Evolutionary conservation across 2,888 invertebrate species (phyloP), one percentile per base, ranked within the genome.

Genomic region (Proisotoma minuta): DNA sequence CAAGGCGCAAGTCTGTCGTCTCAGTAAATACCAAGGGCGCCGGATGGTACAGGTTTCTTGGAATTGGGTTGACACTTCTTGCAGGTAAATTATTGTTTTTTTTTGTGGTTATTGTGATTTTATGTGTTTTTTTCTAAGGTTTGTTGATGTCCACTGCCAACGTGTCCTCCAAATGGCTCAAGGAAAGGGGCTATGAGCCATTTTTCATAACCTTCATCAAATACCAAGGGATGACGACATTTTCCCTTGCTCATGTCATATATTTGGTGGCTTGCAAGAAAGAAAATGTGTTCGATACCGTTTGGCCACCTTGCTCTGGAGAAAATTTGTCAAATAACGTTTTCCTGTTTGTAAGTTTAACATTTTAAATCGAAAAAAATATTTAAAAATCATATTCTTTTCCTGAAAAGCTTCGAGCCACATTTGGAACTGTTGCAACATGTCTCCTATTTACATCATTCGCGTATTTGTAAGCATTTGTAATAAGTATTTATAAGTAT

Each of bases 181-280:
- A 43, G 43, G 43, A 43, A 18, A 15, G 43, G 5, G 43, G 43
- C 4, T 43, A 43, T 43, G 43, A 43, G 20, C 10, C 43, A n/a
- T 43, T 43, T 20, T 43, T 43, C 18, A 43, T 43, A 15, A 43
- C 43, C 43, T 43, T 43, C 18, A 43, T 43, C 43, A 43, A 43
- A 43, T 43, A 43, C 43, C 43, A 43, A 20, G 43, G 43, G 20
- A 43, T 43, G 43, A 43, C 43, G 4, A 43, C 43, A 4, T 4
- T 43, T 43, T 43, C 43, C 5, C 5, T 43, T 5, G 5, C 20
- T 43, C 43, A 43, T 20, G 43, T 43, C 18, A 5, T 43, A 18
- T 43, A 18, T n/a, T 20, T 43, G 10, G 43, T n/a, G 4, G 15
- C 18, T n/a, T 5, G 4, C 18, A 43, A 43, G 18, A 43, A 43